Evolutionary conservation across 1,140 invertebrate species (phyloP).

Genomic region (Zelostemma sp.): DNA sequence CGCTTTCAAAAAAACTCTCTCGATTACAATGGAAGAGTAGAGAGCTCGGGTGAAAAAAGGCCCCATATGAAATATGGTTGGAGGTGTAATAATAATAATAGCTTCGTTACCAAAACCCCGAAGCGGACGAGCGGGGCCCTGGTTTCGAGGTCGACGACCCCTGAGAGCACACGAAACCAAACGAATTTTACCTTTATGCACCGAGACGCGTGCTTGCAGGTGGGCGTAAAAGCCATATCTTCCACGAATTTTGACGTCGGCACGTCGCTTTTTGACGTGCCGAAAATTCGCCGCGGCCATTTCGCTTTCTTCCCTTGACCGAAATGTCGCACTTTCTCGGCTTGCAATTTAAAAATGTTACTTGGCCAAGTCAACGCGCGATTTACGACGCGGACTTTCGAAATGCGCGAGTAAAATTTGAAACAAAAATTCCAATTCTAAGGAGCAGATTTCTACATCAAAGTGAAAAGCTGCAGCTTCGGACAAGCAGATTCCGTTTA

Average conservation of each 20-base stretch:
- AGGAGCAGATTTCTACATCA: too few species aligned
- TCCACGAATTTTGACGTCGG: slow-evolving; percentile 36
- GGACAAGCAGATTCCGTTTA: too few species aligned
- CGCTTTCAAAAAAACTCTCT: too few species aligned
- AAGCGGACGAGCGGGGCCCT: slow-evolving; percentile 23
- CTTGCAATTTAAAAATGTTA: slow-evolving; percentile 22
- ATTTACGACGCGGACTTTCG: too few species aligned
- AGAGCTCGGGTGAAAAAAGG: too few species aligned
- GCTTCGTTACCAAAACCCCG: slow-evolving; percentile 47
- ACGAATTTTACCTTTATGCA: slow-evolving; percentile 44
- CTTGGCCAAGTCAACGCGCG: too few species aligned
- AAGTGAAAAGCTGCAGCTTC: too few species aligned
- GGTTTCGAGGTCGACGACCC: slow-evolving; percentile 36
- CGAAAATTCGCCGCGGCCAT: slow-evolving; percentile 18
- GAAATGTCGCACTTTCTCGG: slow-evolving; percentile 8
- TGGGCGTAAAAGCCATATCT: slow-evolving; percentile 34
- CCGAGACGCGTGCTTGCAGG: slow-evolving; percentile 21
- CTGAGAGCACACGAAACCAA: slow-evolving; percentile 32
- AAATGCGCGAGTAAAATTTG: too few species aligned
- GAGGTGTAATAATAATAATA: slow-evolving; percentile 41
- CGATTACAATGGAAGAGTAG: too few species aligned
- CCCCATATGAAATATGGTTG: slow-evolving; percentile 26
- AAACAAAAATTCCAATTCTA: too few species aligned
- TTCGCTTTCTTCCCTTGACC: slow-evolving; percentile 10
- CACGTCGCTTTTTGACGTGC: slow-evolving; percentile 30